Conservation (phyloP, 2,888 invertebrate species). For the Cantharis rufa region DNA sequence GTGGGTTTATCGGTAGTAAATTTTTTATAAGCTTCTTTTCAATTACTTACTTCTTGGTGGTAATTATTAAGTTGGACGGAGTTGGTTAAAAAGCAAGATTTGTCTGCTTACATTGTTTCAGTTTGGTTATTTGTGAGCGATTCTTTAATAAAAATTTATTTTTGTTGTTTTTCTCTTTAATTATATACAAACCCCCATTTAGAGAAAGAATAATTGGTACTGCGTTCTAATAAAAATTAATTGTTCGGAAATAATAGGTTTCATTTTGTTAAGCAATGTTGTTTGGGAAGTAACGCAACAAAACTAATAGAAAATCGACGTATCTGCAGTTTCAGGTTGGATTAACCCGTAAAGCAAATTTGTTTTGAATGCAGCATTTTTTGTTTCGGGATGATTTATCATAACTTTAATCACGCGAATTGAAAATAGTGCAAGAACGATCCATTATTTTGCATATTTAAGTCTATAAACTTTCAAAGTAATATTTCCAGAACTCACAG, state of each 20-base stretch:
- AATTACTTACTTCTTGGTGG: background rate
- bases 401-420: background rate
- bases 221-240: conserved; percentile 2
- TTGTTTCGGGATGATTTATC: background rate
- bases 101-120: background rate
- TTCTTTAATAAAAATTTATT: background rate
- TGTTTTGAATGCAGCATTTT: background rate
- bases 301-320: conserved; percentile 1
- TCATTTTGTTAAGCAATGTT: conserved; percentile 3
- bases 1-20: background rate
- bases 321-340: conserved; percentile 1
- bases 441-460: background rate
- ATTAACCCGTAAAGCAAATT: background rate
- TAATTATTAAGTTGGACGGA: background rate
- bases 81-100: background rate
- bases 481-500: background rate
- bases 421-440: background rate
- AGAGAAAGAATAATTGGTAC: background rate
- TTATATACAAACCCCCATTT: background rate
- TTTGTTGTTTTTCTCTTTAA: background rate
- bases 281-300: background rate
- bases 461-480: background rate
- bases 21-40: background rate
- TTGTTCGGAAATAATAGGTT: background rate
- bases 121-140: background rate